These are phyloP conservation scores for Aplysia californica DNA, from an alignment of 1,140 invertebrate genomes.

Conservation along the genomic window DNA sequence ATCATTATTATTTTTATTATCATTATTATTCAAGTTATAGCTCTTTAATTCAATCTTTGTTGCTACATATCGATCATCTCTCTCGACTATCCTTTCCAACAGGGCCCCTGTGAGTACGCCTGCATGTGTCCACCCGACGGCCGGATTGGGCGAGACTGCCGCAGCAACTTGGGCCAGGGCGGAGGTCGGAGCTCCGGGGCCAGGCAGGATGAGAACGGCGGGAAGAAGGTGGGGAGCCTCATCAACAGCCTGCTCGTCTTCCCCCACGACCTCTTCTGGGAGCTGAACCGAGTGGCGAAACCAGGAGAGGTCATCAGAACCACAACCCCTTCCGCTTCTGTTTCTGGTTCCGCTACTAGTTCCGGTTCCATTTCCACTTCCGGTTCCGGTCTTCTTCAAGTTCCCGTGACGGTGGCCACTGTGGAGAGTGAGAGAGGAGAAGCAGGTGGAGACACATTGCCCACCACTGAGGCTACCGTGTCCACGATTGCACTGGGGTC, in stretches of 20 bases:
- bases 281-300: background rate
- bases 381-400: too few species aligned
- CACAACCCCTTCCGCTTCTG: too few species aligned
- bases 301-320: background rate
- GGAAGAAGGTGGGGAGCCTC: background rate
- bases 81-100: background rate
- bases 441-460: too few species aligned
- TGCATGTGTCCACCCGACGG: conserved; percentile 18
- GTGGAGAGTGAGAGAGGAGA: too few species aligned
- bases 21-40: background rate
- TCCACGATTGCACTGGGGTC: too few species aligned
- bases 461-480: too few species aligned
- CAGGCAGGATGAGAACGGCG: background rate
- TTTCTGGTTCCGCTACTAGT: too few species aligned
- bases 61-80: background rate
- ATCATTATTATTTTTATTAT: background rate
- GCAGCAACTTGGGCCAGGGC: background rate
- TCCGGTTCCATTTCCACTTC: too few species aligned
- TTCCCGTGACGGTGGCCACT: too few species aligned
- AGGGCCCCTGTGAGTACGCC: conserved; percentile 14
- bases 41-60: background rate
- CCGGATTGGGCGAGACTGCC: background rate
- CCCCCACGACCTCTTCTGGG: background rate
- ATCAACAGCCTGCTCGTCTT: conserved; percentile 1
- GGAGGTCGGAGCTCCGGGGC: background rate